Conservation (phyloP, 2,797 vertebrate species). For the Rhynchonycteris naso region DNA sequence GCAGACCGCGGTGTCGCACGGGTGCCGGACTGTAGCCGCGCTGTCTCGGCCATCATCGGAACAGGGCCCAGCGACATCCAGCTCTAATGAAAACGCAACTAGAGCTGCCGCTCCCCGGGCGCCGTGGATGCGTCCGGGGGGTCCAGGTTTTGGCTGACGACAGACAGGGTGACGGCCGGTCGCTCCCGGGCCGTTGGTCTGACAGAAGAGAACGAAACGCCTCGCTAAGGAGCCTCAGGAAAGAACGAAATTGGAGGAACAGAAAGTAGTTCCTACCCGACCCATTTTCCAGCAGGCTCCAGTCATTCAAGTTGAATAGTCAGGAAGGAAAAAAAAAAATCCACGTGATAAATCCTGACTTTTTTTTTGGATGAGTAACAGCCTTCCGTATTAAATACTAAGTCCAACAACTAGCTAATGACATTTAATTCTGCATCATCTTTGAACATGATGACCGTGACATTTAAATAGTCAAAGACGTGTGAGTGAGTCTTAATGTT, state of each 20-base stretch:
- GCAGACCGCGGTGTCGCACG: rapidly evolving
- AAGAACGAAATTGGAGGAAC: constrained; percentile 66
- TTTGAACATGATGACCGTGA: constrained; percentile 62
- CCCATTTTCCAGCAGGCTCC: constrained; percentile 34
- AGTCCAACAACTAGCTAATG: not conserved
- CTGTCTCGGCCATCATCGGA: constrained; percentile 1
- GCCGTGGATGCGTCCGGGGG: not conserved
- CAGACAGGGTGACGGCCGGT: constrained; percentile 7
- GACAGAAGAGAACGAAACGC: constrained; percentile 66
- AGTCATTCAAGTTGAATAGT: constrained; percentile 64
- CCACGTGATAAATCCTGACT: not conserved
- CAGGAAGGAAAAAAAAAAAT: not conserved
- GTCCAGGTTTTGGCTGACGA: not conserved
- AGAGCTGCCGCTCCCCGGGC: not conserved
- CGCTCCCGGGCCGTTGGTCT: constrained; percentile 63
- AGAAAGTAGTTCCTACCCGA: constrained; percentile 19
- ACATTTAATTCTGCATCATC: constrained; percentile 65
- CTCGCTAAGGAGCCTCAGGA: constrained; percentile 71
- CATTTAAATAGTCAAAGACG: constrained; percentile 56
- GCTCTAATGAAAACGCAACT: not conserved
- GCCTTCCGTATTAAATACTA: constrained; percentile 71
- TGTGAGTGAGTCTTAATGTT: constrained; percentile 72
- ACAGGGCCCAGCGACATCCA: not conserved
- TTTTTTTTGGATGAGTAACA: constrained; percentile 59
- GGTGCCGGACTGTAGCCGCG: not conserved